Percentiles rank a stretch among this genome's conserved stretches.
These are phyloP conservation scores for Athalia cordata DNA, from an alignment of 2,888 invertebrate species.

Conservation along the genomic window DNA sequence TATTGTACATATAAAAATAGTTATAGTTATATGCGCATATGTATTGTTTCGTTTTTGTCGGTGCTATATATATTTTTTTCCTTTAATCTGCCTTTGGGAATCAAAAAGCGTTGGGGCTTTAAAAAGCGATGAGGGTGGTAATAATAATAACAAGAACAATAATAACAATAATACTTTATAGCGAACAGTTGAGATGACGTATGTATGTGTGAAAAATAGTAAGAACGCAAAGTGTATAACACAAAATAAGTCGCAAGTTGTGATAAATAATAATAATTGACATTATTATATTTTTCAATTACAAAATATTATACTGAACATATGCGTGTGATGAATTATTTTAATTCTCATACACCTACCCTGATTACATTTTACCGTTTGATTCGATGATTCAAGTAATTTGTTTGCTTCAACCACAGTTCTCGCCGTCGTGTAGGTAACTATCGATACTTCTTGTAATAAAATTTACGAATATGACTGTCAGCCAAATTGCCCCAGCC, in stretches of 20 bases:
- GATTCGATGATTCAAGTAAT: no score
- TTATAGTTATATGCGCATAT: no score
- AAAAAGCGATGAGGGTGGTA: not conserved
- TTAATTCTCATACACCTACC: not conserved
- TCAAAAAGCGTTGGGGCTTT: no score
- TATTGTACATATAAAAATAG: no score
- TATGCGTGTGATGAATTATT: not conserved
- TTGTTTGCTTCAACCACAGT: conserved; percentile 20
- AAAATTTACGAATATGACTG: conserved; percentile 4
- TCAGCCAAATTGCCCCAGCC: conserved; percentile 11
- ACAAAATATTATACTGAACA: not conserved
- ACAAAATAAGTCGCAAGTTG: not conserved
- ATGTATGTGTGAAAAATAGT: not conserved
- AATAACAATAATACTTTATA: conserved; percentile 21
- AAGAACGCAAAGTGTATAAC: not conserved
- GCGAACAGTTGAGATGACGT: not conserved
- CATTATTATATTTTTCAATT: conserved; percentile 42
- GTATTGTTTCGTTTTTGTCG: no score
- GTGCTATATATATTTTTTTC: no score
- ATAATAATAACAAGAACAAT: not conserved
- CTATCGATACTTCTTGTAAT: conserved; percentile 15
- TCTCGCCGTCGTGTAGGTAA: conserved; percentile 22
- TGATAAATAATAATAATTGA: conserved; percentile 27
- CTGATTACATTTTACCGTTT: not conserved
- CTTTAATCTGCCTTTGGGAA: no score